These are phyloP conservation scores for Priocnemis perturbator DNA, from an alignment of 2,888 invertebrate species.

Conservation along the genomic window DNA sequence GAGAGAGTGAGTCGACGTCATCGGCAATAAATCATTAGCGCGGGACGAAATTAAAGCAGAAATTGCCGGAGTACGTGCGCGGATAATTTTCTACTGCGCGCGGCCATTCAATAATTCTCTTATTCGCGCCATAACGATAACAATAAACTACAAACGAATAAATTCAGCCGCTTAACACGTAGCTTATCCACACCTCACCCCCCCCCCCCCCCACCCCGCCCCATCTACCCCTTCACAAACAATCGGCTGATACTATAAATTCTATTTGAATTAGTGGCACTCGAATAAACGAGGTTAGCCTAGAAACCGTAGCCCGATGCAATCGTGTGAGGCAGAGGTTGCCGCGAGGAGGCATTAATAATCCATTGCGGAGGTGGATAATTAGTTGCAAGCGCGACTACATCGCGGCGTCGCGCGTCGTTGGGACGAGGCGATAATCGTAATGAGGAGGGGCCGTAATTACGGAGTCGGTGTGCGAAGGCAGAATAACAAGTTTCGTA, in stretches of 20 bases:
- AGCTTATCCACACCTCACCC: too few relatives aligned
- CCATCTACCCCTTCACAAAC: too few relatives aligned
- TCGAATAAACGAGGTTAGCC: too few relatives aligned
- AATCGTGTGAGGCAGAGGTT: constrained; percentile 2
- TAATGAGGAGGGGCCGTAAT: constrained; percentile 51
- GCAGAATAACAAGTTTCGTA: constrained; percentile 50
- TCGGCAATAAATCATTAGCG: neutral
- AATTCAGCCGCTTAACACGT: too few relatives aligned
- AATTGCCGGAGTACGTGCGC: too few relatives aligned
- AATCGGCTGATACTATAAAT: too few relatives aligned
- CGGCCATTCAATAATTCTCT: too few relatives aligned
- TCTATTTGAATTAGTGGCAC: too few relatives aligned
- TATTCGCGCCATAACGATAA: too few relatives aligned
- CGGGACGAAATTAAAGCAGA: neutral
- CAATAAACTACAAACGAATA: too few relatives aligned
- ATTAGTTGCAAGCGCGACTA: constrained; percentile 29
- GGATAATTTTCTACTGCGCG: too few relatives aligned
- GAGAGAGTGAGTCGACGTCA: neutral
- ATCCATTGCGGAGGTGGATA: constrained; percentile 25
- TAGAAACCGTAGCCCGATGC: neutral
- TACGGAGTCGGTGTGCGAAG: constrained; percentile 45
- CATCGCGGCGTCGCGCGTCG: constrained; percentile 2
- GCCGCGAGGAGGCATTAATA: constrained; percentile 15
- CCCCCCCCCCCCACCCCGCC: too few relatives aligned
- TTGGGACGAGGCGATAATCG: constrained; percentile 38